Percentiles rank a stretch among this genome's conserved stretches.
These are phyloP conservation scores for Dromius quadrimaculatus DNA, from an alignment of 2,888 invertebrate genomes.

Conservation along the genomic window DNA sequence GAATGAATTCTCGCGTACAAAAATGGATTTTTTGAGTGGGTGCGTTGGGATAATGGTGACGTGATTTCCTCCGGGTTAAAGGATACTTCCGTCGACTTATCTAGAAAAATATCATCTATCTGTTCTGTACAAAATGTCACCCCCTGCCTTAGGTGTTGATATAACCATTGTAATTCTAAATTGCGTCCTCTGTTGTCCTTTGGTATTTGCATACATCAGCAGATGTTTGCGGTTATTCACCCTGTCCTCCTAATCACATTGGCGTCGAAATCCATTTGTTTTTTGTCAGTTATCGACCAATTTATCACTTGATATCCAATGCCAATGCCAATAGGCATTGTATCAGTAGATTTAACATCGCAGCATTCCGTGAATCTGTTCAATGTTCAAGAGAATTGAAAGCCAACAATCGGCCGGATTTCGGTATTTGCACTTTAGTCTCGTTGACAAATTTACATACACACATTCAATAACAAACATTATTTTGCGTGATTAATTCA, in stretches of 20 bases:
- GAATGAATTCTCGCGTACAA: constrained; percentile 1
- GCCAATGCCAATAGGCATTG: constrained; percentile 10
- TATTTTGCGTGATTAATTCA: constrained; percentile 35
- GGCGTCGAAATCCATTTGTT: constrained; percentile 25
- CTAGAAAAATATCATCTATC: too few species aligned
- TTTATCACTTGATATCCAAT: constrained; percentile 26
- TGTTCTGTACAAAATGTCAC: too few species aligned
- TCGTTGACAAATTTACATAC: constrained; percentile 35
- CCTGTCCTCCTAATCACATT: constrained; percentile 13
- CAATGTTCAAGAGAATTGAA: constrained; percentile 28
- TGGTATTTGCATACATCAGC: not conserved
- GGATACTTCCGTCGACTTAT: constrained; percentile 21
- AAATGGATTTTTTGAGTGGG: constrained; percentile 14
- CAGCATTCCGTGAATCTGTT: not conserved
- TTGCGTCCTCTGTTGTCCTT: too few species aligned
- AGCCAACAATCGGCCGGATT: constrained; percentile 32
- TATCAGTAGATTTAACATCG: constrained; percentile 16
- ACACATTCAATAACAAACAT: constrained; percentile 33
- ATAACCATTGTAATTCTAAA: too few species aligned
- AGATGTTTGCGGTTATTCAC: constrained; percentile 16
- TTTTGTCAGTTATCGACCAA: constrained; percentile 20
- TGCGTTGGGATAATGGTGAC: constrained; percentile 13
- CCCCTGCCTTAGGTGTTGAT: too few species aligned
- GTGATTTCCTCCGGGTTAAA: constrained; percentile 23
- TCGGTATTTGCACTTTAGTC: constrained; percentile 28